phyloP scores from a whole-genome alignment of 2,888 invertebrate species.

The Tetragonisca angustula region DNA sequence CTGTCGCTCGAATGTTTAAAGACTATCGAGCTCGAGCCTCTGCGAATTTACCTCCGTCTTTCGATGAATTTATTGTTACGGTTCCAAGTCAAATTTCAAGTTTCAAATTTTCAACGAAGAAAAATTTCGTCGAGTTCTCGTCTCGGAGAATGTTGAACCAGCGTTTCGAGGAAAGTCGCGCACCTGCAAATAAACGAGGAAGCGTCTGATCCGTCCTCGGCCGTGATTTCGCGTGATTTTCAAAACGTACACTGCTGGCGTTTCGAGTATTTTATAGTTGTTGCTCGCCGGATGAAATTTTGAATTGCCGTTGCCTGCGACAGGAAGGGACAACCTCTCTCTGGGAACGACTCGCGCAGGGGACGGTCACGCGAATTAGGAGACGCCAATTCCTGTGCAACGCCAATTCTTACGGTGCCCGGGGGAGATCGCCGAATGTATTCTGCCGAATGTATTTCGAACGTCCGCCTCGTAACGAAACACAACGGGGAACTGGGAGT shows the following conservation, averaged over 20 bases:
- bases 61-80: too few species aligned
- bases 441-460: conserved; percentile 33
- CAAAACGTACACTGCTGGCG: conserved; percentile 9
- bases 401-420: conserved; percentile 36
- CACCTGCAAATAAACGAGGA: neutral
- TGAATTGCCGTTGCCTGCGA: conserved; percentile 31
- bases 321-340: neutral
- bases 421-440: conserved; percentile 36
- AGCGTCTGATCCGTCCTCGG: neutral
- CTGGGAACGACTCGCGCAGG: conserved; percentile 5
- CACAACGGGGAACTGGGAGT: neutral
- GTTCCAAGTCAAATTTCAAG: too few species aligned
- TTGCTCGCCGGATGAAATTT: conserved; percentile 48
- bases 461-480: neutral
- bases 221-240: conserved; percentile 13
- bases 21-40: too few species aligned
- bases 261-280: conserved; percentile 44
- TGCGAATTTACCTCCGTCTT: too few species aligned
- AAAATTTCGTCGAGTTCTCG: too few species aligned
- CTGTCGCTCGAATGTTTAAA: too few species aligned
- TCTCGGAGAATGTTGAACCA: too few species aligned
- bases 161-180: neutral
- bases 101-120: too few species aligned
- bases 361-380: conserved; percentile 51
- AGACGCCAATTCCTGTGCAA: conserved; percentile 16